Conservation (phyloP, 2,888 invertebrate genomes). For the Erynnis tages region DNA sequence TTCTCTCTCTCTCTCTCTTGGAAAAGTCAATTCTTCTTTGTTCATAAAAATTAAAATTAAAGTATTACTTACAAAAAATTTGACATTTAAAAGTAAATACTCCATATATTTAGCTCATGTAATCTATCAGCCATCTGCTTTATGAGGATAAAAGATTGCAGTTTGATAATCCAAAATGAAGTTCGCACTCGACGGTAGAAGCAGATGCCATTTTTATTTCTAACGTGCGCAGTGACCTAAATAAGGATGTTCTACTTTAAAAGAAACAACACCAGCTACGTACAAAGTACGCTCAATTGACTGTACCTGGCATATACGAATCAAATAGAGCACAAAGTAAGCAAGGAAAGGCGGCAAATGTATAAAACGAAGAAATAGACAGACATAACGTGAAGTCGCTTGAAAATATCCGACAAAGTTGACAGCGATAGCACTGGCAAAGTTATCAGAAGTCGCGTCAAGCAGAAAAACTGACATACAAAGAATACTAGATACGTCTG, state of each 20-base stretch:
- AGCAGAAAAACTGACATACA: slow-evolving; percentile 5
- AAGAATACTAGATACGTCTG: neutral
- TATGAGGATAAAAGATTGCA: no score
- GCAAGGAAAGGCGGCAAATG: neutral
- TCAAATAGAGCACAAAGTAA: slow-evolving; percentile 21
- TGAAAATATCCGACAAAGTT: slow-evolving; percentile 14
- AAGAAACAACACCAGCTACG: slow-evolving; percentile 11
- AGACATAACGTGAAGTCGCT: slow-evolving; percentile 1
- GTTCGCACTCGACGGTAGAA: neutral
- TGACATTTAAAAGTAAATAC: no score
- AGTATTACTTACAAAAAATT: no score
- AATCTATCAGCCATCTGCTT: no score
- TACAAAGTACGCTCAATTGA: slow-evolving; percentile 16
- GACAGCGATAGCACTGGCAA: slow-evolving; percentile 1
- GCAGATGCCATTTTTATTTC: neutral
- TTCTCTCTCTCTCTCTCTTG: no score
- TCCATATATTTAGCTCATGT: no score
- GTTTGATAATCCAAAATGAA: neutral
- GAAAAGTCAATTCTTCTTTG: no score
- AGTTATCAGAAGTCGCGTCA: slow-evolving; percentile 20
- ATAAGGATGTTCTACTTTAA: slow-evolving; percentile 23
- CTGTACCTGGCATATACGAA: slow-evolving; percentile 11
- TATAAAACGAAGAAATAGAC: slow-evolving; percentile 6
- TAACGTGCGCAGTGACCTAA: slow-evolving; percentile 12
- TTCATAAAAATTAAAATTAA: no score